Base-by-base conservation (phyloP, 1,140 invertebrate genomes). In the Trichonephila clavipes region DNA sequence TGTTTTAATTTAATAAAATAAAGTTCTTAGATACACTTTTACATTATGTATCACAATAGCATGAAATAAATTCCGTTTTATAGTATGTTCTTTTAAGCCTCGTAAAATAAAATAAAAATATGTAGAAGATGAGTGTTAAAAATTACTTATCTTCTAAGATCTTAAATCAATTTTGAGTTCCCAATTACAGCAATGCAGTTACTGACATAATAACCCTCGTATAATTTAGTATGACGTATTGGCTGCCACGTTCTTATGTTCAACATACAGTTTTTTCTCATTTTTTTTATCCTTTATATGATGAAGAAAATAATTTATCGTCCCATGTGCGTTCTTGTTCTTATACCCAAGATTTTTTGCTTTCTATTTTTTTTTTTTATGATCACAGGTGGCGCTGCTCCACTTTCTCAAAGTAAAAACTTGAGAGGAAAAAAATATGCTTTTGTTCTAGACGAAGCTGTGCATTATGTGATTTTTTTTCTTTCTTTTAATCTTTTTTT, bases 261-360 rank as follows among this genome's bases (percentile, higher is more conserved):
- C 85, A 87, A 87, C 85, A 87, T 64, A 62, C 28, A 64, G 24
- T 87, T 87, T 87, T 87, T 87, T 87, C 58, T 19, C 24, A 34
- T 16, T 77, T 77, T 77, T 72, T 72, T 28, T 34, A 77, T 16
- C 69, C 69, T 77, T 77, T 77, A 64, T 62, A 87, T 28, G 51
- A 87, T 44, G 51, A 64, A 62, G 85, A 87, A 87, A 87, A 87
- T 87, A 87, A 87, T 87, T 87, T 64, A 87, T 87, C 85, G 85
- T 87, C 85, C 85, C 85, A 87, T 64, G 85, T 64, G 85, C 28
- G 85, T 87, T 40, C 59, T 64, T 87, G 85, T 87, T 87, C 61
- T 40, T 87, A 40, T 64, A 64, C 12, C 59, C 24, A 51, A 64
- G 8, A 34, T 34, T 69, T 69, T 69, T 69, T 69, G 28, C 28